Percentiles rank a stretch among this genome's conserved stretches.
phyloP scores from a whole-genome alignment of 2,888 invertebrate species.

The Lepidonotus clava region DNA sequence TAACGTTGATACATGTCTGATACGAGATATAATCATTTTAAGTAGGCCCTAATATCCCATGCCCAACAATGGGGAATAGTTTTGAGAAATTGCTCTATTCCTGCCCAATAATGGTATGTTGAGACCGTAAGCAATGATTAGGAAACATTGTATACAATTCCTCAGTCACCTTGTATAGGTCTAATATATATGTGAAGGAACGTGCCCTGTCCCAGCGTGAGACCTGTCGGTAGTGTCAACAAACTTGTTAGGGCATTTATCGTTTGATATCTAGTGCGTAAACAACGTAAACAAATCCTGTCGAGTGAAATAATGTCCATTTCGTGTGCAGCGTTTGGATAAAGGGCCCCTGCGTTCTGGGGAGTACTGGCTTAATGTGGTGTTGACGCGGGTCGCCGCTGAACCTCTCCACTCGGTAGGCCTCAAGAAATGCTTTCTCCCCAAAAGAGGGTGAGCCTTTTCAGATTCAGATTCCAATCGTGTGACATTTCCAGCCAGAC shows the following conservation, averaged over 20 bases:
- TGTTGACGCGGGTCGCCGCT: background rate
- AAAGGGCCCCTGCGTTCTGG: background rate
- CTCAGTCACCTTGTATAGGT: no score
- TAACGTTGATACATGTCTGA: no score
- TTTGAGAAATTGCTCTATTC: no score
- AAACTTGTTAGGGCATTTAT: background rate
- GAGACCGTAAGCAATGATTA: no score
- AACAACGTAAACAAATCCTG: slow-evolving; percentile 12
- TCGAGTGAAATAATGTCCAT: slow-evolving; percentile 13
- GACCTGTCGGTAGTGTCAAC: background rate
- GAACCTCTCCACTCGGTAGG: background rate
- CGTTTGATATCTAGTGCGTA: slow-evolving; percentile 16
- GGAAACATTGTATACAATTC: no score
- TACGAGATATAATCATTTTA: no score
- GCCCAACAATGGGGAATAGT: no score
- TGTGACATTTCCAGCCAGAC: slow-evolving; percentile 41
- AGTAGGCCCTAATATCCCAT: no score
- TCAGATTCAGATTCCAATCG: slow-evolving; percentile 8
- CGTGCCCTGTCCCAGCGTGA: background rate
- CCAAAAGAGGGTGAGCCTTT: background rate
- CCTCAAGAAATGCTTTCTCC: no score
- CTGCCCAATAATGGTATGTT: no score
- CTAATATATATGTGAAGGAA: background rate
- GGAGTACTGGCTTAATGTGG: background rate
- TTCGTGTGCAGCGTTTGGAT: background rate